Conservation (phyloP, 2,888 invertebrate genomes). For the Acanthoscelides obtectus region DNA sequence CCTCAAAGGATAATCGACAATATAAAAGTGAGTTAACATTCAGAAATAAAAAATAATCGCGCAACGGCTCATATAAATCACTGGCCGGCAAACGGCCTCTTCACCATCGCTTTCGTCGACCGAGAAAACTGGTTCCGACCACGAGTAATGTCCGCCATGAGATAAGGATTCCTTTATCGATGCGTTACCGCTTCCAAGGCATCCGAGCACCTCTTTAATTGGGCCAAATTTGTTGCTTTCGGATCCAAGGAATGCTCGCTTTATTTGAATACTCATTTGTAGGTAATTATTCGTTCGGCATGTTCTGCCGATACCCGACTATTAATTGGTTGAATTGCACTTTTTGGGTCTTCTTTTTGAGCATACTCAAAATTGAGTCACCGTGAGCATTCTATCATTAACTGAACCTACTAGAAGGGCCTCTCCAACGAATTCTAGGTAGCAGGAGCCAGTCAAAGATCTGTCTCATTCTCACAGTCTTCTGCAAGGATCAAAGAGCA, state of each 20-base stretch:
- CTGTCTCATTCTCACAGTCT: no score
- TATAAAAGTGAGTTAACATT: constrained; percentile 50
- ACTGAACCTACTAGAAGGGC: no score
- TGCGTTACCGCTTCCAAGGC: constrained; percentile 35
- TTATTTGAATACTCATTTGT: not conserved
- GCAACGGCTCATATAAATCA: constrained; percentile 49
- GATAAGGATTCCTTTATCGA: constrained; percentile 36
- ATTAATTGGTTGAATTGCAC: not conserved
- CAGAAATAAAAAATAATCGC: constrained; percentile 48
- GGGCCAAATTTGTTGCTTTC: constrained; percentile 33
- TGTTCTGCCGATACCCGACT: not conserved
- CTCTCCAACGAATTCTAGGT: no score
- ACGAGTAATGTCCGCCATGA: constrained; percentile 31
- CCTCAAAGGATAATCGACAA: constrained; percentile 48
- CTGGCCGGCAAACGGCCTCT: constrained; percentile 26
- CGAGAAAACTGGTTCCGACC: constrained; percentile 28
- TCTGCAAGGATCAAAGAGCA: no score
- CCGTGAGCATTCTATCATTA: no score
- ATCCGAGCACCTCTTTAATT: constrained; percentile 29
- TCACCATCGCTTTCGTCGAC: not conserved
- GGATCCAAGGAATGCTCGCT: not conserved
- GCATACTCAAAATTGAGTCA: no score
- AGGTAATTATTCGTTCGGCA: not conserved
- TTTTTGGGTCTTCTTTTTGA: not conserved
- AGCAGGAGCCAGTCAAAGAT: no score